These are phyloP conservation scores for Melanotaenia boesemani DNA, from an alignment of 2,797 vertebrate species.

Conservation along the genomic window DNA sequence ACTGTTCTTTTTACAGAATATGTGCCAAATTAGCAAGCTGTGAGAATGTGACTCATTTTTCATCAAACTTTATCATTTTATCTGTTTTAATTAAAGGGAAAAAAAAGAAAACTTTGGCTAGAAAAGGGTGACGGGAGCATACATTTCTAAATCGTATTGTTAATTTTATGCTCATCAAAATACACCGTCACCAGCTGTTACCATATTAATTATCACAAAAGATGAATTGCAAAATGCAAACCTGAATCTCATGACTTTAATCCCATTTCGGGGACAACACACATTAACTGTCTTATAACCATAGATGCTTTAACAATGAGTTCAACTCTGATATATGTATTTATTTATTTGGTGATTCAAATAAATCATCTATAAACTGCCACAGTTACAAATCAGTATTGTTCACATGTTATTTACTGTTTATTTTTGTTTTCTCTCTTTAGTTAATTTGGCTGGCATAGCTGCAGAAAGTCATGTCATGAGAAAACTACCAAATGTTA, in stretches of 20 bases:
- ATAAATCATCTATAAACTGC: constrained; percentile 39
- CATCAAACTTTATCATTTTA: not conserved
- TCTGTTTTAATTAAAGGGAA: not conserved
- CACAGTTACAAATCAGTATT: constrained; percentile 47
- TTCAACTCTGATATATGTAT: constrained; percentile 62
- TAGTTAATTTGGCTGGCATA: constrained; percentile 52
- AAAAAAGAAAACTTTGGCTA: constrained; percentile 16
- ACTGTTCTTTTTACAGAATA: not conserved
- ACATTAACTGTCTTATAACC: constrained; percentile 33
- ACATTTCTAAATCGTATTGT: constrained; percentile 23
- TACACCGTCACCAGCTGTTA: constrained; percentile 28
- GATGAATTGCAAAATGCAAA: constrained; percentile 11
- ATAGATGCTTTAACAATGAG: constrained; percentile 37
- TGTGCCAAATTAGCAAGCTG: not conserved
- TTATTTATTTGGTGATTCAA: constrained; percentile 77
- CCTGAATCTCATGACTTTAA: constrained; percentile 29
- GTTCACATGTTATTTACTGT: constrained; percentile 35
- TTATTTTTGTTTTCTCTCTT: constrained; percentile 32
- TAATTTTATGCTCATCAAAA: constrained; percentile 29
- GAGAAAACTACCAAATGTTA: constrained; percentile 52
- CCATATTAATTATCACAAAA: constrained; percentile 28
- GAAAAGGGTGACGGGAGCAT: constrained; percentile 17
- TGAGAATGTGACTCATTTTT: not conserved
- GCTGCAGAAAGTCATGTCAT: constrained; percentile 64
- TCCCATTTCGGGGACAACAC: constrained; percentile 1